A percentile compares a stretch with the other conserved stretches of the same genome.
phyloP scores from a whole-genome alignment of 2,888 invertebrate genomes.

The Stramonita haemastoma region DNA sequence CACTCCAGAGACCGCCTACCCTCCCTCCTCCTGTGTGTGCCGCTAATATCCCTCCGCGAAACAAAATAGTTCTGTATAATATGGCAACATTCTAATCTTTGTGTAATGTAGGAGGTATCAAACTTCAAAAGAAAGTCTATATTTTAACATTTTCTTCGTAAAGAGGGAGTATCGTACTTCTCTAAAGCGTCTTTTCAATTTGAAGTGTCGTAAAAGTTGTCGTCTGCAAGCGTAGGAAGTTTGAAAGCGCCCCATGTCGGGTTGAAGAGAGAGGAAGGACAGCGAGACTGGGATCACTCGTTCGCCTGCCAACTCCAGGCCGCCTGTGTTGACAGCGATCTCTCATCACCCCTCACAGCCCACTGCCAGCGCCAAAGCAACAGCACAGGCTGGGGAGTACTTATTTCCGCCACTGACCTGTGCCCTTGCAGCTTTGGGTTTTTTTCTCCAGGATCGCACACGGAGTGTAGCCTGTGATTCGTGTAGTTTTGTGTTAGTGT shows the following conservation, averaged over 20 bases:
- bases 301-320: neutral
- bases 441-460: neutral
- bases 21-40: neutral
- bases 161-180: neutral
- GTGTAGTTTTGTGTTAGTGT: neutral
- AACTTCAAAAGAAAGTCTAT: neutral
- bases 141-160: neutral
- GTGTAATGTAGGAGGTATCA: neutral
- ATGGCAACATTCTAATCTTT: neutral
- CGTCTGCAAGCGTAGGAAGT: constrained; percentile 37
- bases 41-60: constrained; percentile 1
- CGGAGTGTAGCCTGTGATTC: neutral
- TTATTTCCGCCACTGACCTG: neutral
- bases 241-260: constrained; percentile 34
- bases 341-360: constrained; percentile 2
- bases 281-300: constrained; percentile 14
- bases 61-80: constrained; percentile 18
- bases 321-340: constrained; percentile 13
- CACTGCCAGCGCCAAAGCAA: neutral
- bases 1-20: constrained; percentile 32
- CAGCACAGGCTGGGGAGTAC: neutral
- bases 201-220: constrained; percentile 31
- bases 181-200: neutral
- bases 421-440: neutral
- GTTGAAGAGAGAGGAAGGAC: constrained; percentile 1